Evolutionary conservation across 2,888 invertebrate species (phyloP).

Genomic region (Neoscelio sp.): DNA sequence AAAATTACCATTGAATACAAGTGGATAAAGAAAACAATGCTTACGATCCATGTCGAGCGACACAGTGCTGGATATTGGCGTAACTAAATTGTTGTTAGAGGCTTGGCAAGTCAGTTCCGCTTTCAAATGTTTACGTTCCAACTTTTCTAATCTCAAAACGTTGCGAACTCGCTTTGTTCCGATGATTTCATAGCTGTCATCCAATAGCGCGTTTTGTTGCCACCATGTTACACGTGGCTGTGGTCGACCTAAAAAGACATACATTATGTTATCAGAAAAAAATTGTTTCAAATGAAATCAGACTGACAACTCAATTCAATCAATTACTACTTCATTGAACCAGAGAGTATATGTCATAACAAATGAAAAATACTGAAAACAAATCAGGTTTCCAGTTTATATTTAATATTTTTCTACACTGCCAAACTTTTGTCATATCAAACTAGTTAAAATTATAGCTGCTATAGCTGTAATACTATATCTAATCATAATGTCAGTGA

Average conservation of each 20-base stretch:
- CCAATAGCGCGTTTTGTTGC: constrained; percentile 89
- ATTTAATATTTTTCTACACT: too few species aligned
- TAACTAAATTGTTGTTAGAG: constrained; percentile 88
- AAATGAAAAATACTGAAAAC: neutral
- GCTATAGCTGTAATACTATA: too few species aligned
- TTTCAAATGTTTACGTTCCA: constrained; percentile 88
- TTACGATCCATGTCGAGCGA: constrained; percentile 90
- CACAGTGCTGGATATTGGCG: constrained; percentile 88
- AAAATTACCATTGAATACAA: neutral
- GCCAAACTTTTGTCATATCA: too few species aligned
- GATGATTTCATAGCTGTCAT: constrained; percentile 88
- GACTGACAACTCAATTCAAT: too few species aligned
- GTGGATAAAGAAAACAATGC: constrained; percentile 78
- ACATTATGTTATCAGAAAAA: too few species aligned
- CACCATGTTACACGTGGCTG: constrained; percentile 91
- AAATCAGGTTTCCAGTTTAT: too few species aligned
- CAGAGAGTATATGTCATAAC: too few species aligned
- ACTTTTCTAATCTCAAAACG: constrained; percentile 87
- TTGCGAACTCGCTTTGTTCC: constrained; percentile 88
- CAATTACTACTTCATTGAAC: too few species aligned
- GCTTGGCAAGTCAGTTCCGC: constrained; percentile 90
- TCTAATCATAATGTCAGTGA: too few species aligned
- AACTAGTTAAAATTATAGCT: too few species aligned
- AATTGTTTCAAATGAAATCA: too few species aligned
- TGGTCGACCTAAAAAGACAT: constrained; percentile 86